Evolutionary conservation across 2,113 vertebrate genomes (phyloP).

Genomic region (Syngnathoides biaculeatus): DNA sequence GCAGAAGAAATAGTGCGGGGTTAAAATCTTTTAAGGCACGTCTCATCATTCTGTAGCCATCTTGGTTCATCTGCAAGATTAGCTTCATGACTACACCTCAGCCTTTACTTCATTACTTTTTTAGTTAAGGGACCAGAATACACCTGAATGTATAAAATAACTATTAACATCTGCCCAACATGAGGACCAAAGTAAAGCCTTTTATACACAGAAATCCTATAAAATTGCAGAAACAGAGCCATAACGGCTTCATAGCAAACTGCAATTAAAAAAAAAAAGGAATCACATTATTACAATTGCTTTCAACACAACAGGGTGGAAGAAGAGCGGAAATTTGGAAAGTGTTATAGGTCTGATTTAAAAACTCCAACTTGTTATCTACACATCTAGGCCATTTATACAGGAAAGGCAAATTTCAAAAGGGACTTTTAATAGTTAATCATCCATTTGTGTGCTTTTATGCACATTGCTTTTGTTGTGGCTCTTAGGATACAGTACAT

Average conservation of each 20-base stretch:
- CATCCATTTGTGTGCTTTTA: too few relatives aligned
- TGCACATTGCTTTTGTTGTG: too few relatives aligned
- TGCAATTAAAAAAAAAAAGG: too few relatives aligned
- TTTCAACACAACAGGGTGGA: too few relatives aligned
- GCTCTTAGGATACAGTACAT: too few relatives aligned
- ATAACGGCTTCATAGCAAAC: background rate
- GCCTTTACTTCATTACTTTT: background rate
- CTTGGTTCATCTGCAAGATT: background rate
- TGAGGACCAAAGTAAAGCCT: background rate
- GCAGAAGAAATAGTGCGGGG: slow-evolving; percentile 28
- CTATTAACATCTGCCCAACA: background rate
- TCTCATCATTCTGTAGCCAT: background rate
- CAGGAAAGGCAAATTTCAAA: too few relatives aligned
- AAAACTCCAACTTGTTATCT: too few relatives aligned
- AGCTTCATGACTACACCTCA: background rate
- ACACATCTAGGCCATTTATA: too few relatives aligned
- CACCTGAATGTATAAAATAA: background rate
- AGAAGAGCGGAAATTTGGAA: too few relatives aligned
- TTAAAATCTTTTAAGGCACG: slow-evolving; percentile 14
- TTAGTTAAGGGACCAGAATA: background rate
- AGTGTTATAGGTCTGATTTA: too few relatives aligned
- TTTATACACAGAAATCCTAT: background rate
- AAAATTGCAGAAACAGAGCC: background rate
- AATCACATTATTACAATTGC: too few relatives aligned
- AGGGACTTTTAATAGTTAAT: too few relatives aligned